Evolutionary conservation across 2,888 invertebrate species (phyloP).

Genomic region (Hirtodrosophila histrioides): DNA sequence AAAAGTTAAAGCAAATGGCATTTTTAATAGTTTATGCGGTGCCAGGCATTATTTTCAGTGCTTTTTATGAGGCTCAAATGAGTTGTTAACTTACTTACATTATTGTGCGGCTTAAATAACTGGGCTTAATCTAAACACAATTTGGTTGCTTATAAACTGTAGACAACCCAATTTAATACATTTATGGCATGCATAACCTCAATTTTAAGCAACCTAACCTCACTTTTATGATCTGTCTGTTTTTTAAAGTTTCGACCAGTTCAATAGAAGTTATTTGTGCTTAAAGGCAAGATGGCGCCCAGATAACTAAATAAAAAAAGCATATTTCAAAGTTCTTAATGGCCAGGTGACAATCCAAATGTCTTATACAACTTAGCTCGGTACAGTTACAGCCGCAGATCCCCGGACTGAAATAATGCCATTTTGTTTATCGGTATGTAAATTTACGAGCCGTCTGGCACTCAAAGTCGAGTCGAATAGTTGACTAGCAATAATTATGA

Average conservation of each 20-base stretch:
- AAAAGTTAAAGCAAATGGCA: conserved; percentile 1
- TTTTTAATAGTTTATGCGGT: conserved; percentile 23
- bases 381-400: conserved; percentile 10
- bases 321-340: conserved; percentile 35
- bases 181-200: conserved; percentile 16
- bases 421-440: conserved; percentile 59
- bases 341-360: conserved; percentile 44
- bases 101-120: conserved; percentile 1
- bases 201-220: conserved; percentile 21
- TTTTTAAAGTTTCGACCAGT: background rate
- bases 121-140: background rate
- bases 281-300: conserved; percentile 25
- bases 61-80: conserved; percentile 14
- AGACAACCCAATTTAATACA: background rate
- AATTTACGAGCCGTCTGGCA: conserved; percentile 62
- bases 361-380: conserved; percentile 10
- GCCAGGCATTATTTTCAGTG: conserved; percentile 12
- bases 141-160: background rate
- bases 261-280: too few species aligned
- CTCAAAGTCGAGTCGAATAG: conserved; percentile 50
- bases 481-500: conserved; percentile 79
- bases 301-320: conserved; percentile 28
- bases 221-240: conserved; percentile 15
- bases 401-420: conserved; percentile 12
- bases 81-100: conserved; percentile 18